Evolutionary conservation across 1,140 invertebrate genomes (phyloP).

Genomic region (Grapholita molesta): DNA sequence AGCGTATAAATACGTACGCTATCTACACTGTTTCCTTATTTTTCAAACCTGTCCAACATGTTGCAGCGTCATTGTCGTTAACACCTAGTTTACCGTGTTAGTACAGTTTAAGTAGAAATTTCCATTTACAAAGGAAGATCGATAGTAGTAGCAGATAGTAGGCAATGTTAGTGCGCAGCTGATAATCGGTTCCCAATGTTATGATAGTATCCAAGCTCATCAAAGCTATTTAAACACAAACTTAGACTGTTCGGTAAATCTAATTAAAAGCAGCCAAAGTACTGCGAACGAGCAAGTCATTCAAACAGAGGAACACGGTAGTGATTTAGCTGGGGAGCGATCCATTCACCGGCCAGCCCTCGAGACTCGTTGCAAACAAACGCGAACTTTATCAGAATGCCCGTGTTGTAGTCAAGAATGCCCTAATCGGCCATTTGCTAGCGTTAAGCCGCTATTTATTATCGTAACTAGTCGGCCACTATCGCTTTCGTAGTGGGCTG

Average conservation of each 20-base stretch:
- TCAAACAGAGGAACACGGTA: constrained; percentile 23
- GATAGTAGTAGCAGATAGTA: too few relatives aligned
- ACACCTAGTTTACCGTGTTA: too few relatives aligned
- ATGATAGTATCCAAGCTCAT: neutral
- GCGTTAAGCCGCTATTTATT: constrained; percentile 71
- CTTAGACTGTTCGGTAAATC: neutral
- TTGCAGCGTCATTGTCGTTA: too few relatives aligned
- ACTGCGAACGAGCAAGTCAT: neutral
- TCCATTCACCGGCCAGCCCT: constrained; percentile 47
- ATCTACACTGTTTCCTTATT: too few relatives aligned
- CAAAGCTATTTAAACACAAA: neutral
- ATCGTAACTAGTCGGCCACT: constrained; percentile 66
- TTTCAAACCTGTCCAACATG: too few relatives aligned
- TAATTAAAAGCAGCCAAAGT: constrained; percentile 4
- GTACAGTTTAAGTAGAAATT: too few relatives aligned
- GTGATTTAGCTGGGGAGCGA: constrained; percentile 45
- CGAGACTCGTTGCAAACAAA: constrained; percentile 61
- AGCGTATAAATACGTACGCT: too few relatives aligned
- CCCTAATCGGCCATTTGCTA: constrained; percentile 71
- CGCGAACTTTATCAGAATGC: constrained; percentile 68
- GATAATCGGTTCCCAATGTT: neutral
- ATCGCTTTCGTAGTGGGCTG: constrained; percentile 52
- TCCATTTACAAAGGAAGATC: too few relatives aligned
- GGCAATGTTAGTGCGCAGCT: neutral
- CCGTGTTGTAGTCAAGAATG: constrained; percentile 68